A percentile compares a stretch with the other conserved stretches of the same genome.
phyloP scores from a whole-genome alignment of 2,888 invertebrate genomes.

The Polietes domitor region DNA sequence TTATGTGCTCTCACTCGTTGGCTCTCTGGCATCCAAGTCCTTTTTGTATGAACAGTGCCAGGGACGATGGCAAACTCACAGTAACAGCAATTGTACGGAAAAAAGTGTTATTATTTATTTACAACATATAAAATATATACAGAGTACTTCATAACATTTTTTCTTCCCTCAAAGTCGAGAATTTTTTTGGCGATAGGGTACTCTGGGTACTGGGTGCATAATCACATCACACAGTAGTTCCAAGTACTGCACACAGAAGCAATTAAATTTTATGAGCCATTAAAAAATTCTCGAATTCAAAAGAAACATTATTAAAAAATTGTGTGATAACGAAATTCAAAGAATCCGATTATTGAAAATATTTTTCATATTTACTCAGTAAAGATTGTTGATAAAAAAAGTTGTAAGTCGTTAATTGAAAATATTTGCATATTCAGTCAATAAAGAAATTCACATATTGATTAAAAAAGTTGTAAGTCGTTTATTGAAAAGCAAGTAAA shows the following conservation, averaged over 20 bases:
- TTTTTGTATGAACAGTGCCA: background rate
- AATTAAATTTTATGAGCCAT: too few species aligned
- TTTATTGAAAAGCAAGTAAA: too few species aligned
- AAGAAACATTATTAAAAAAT: too few species aligned
- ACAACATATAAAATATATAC: slow-evolving; percentile 26
- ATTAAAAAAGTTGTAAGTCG: too few species aligned
- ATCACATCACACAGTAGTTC: background rate
- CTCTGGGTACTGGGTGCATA: background rate
- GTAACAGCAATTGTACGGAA: background rate
- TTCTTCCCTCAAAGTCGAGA: background rate
- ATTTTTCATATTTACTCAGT: too few species aligned
- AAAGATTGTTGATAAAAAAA: too few species aligned
- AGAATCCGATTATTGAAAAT: too few species aligned
- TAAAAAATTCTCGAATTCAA: too few species aligned
- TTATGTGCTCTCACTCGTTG: background rate
- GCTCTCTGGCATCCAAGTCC: background rate
- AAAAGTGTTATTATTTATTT: slow-evolving; percentile 31
- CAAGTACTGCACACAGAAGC: background rate
- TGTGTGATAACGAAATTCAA: too few species aligned
- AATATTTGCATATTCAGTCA: too few species aligned
- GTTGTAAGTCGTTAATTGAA: too few species aligned
- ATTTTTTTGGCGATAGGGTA: background rate
- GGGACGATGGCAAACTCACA: background rate
- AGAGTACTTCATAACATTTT: slow-evolving; percentile 23
- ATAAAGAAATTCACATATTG: too few species aligned